phyloP scores from a whole-genome alignment of 2,113 vertebrate species.

The Chelonoidis abingdonii region DNA sequence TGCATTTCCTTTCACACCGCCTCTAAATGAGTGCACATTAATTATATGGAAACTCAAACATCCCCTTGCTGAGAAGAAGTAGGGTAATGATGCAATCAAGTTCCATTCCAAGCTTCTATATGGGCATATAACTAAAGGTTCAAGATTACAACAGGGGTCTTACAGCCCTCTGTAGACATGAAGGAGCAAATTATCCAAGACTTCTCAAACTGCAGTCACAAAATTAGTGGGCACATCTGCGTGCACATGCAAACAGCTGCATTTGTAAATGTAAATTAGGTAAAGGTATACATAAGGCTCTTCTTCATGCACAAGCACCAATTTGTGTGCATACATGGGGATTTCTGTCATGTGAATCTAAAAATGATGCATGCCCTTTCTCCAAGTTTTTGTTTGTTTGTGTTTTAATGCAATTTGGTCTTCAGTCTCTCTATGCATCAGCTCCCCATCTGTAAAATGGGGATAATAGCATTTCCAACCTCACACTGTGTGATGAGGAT shows the following conservation, averaged over 20 bases:
- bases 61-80: neutral
- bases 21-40: neutral
- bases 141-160: neutral
- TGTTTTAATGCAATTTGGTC: neutral
- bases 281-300: accelerated
- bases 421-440: neutral
- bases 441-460: neutral
- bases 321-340: neutral
- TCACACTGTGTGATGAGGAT: neutral
- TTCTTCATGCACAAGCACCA: neutral
- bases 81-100: neutral
- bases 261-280: neutral
- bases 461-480: neutral
- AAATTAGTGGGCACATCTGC: neutral
- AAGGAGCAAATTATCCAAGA: neutral
- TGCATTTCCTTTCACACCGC: neutral
- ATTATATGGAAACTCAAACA: neutral
- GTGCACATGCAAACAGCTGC: neutral
- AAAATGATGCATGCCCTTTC: neutral
- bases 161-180: neutral
- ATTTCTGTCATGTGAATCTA: neutral
- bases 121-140: neutral
- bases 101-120: neutral
- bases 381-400: neutral
- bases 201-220: neutral